phyloP scores from a whole-genome alignment of 2,797 vertebrate genomes.

The Podarcis lilfordi region DNA sequence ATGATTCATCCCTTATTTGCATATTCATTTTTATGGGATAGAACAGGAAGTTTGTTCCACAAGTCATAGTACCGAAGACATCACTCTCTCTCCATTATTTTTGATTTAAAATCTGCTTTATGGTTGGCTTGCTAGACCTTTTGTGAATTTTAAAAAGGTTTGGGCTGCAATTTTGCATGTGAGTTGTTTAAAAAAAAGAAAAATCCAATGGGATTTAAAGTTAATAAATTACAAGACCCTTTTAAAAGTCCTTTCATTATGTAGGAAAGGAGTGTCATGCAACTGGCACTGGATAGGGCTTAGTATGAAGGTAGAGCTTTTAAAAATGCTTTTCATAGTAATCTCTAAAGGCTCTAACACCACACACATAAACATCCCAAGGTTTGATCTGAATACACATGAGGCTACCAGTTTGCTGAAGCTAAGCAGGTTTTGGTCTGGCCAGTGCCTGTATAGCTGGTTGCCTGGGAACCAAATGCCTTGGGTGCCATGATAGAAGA shows the following conservation, averaged over 20 bases:
- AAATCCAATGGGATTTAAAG: not conserved
- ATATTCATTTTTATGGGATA: not conserved
- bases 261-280: not conserved
- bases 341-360: not conserved
- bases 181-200: no score
- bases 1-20: not conserved
- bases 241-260: not conserved
- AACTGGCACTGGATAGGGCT: not conserved
- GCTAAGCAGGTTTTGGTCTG: no score
- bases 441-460: no score
- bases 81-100: not conserved
- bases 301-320: not conserved
- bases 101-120: not conserved
- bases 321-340: not conserved
- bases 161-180: not conserved
- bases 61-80: not conserved
- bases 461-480: no score
- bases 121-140: not conserved
- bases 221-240: not conserved
- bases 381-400: no score
- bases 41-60: not conserved
- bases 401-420: no score
- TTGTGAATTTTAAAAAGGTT: not conserved
- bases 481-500: no score
- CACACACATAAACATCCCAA: not conserved